A percentile compares a stretch with the other conserved stretches of the same genome.
Conservation (phyloP, 2,797 vertebrate genomes). For the Mormyrus proboscirostris region DNA sequence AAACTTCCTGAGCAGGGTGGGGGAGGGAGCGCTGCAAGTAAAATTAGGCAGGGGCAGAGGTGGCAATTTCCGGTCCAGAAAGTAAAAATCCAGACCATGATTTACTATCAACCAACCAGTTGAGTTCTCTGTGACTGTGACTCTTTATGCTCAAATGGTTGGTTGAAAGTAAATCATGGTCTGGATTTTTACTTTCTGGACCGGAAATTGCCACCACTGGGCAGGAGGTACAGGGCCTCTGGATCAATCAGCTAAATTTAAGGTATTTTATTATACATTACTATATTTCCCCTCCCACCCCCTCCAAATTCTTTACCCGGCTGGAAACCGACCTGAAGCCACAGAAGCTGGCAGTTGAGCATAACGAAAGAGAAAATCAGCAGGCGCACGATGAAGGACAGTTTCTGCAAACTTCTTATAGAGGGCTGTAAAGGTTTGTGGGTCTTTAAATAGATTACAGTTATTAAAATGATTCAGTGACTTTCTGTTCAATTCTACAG, state of each 20-base stretch:
- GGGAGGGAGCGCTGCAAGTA: not conserved
- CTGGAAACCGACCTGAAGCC: not conserved
- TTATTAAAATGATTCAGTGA: not conserved
- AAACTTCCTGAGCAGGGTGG: not conserved
- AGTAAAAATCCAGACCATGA: too few species aligned
- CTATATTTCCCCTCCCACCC: not conserved
- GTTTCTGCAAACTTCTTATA: not conserved
- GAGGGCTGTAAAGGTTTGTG: not conserved
- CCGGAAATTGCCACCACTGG: too few species aligned
- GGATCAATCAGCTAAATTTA: too few species aligned
- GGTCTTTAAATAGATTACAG: not conserved
- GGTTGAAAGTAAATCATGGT: too few species aligned
- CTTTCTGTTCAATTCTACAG: not conserved
- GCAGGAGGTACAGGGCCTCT: too few species aligned
- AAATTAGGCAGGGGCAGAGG: not conserved
- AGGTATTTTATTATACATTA: not conserved
- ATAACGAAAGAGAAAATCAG: not conserved
- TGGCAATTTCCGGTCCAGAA: too few species aligned
- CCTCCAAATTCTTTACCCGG: not conserved
- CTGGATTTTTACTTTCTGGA: too few species aligned
- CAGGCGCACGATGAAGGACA: not conserved
- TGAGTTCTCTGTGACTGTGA: too few species aligned
- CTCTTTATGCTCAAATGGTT: too few species aligned
- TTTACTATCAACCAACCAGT: too few species aligned
- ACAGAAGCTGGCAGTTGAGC: not conserved